Evolutionary conservation across 35 echinoderm and acorn worm species (phyloP).

Genomic region (Diadema setosum): DNA sequence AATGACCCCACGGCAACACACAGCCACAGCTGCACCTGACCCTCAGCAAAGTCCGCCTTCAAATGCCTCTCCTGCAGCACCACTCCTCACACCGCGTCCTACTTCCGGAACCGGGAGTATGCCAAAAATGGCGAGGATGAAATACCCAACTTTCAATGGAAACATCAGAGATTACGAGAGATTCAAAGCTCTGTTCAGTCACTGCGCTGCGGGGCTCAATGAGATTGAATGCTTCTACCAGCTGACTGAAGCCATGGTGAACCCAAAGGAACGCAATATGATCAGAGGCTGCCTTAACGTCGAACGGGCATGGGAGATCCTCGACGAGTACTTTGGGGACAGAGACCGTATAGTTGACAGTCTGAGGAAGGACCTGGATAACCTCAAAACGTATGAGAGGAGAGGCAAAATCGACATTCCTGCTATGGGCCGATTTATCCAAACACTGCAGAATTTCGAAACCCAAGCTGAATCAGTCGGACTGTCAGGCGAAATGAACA

Average conservation of each 20-base stretch:
- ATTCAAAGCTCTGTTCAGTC: conserved; percentile 46
- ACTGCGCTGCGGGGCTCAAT: conserved; percentile 32
- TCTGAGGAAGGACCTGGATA: neutral
- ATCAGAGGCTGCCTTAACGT: too few species aligned
- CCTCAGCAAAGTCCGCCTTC: neutral
- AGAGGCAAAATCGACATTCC: neutral
- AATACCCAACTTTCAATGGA: conserved; percentile 61
- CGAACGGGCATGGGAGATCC: too few species aligned
- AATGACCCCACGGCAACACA: neutral
- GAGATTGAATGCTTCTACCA: conserved; percentile 77
- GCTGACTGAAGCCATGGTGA: conserved; percentile 56
- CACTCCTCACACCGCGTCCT: neutral
- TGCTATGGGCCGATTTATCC: conserved; percentile 40
- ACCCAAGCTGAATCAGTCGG: conserved; percentile 50
- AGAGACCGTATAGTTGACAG: too few species aligned
- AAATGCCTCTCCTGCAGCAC: neutral
- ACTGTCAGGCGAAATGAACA: conserved; percentile 45
- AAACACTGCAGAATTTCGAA: conserved; percentile 43
- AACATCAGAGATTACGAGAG: conserved; percentile 54
- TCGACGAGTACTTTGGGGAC: too few species aligned
- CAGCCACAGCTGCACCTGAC: too few species aligned
- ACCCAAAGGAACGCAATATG: conserved; percentile 45
- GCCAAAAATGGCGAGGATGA: conserved; percentile 67
- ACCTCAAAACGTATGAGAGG: neutral
- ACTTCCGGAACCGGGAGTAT: neutral